Conservation (phyloP, 2,797 vertebrate genomes). For the Dromococcyx pavoninus region DNA sequence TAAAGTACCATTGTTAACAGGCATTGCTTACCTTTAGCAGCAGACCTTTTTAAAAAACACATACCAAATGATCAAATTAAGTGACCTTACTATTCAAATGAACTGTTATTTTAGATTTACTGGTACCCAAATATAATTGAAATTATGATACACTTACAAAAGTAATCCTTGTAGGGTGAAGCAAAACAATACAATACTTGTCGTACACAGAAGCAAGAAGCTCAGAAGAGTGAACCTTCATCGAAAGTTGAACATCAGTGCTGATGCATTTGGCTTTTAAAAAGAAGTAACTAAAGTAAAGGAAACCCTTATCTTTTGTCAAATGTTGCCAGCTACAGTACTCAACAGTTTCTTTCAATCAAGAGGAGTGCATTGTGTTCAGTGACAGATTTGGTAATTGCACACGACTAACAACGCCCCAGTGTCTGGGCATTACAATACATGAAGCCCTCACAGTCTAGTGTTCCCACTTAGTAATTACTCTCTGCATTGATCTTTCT, state of each 20-base stretch:
- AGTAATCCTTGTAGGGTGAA: background rate
- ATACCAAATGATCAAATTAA: background rate
- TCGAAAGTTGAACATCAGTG: background rate
- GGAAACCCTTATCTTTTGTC: background rate
- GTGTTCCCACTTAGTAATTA: conserved; percentile 27
- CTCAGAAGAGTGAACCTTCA: background rate
- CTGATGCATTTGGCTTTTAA: background rate
- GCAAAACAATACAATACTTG: background rate
- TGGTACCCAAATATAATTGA: background rate
- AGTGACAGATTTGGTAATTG: conserved; percentile 7
- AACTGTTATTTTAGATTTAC: background rate
- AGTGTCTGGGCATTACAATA: background rate
- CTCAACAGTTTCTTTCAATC: background rate
- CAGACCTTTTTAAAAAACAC: background rate
- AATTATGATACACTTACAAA: background rate
- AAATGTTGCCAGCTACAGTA: background rate
- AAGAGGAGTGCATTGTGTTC: background rate
- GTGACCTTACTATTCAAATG: background rate
- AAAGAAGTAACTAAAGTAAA: background rate
- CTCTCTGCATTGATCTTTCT: conserved; percentile 12
- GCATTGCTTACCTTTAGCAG: background rate
- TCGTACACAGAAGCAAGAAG: background rate
- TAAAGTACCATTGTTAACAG: background rate
- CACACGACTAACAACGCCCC: background rate
- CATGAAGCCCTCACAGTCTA: conserved; percentile 3